Base-by-base conservation (phyloP, 2,888 invertebrate species). In the Pteria penguin region DNA sequence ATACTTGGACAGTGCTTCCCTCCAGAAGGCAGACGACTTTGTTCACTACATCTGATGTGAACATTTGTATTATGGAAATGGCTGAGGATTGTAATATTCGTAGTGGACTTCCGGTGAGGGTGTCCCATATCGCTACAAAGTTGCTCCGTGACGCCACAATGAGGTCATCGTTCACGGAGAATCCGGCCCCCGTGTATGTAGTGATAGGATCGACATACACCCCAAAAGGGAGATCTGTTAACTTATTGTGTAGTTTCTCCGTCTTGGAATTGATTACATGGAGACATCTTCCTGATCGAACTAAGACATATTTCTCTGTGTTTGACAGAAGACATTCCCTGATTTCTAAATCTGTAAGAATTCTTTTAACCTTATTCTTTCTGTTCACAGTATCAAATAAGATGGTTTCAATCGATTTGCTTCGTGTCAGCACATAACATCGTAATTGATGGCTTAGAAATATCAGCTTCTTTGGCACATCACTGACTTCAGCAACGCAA, bases 101-200 rank as follows among this genome's bases (percentile, higher is more conserved):
- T 5, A 89, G 57, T 4, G 89, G 87, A 26, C 78, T 68, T 8
- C 88, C 88, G 0, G 87, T 86, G 0, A 66, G 32, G 4, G 87
- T 78, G 54, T 84, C 79, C 90, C 90, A 90, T 32, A 90, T 83
- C n/a, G 87, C 86, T 4, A 90, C 76, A 69, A 88, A 89, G 3
- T 87, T 89, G 80, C 87, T 85, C 27, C 90, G 68, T 11, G 87
- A 81, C 1, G 87, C 90, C 2, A 90, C 84, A 5, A 90, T 79
- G 74, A 87, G 71, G 1, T 67, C 76, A 72, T 89, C 89, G 54
- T 87, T 82, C 0, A 84, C 83, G 4, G 87, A 84, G 73, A 90
- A 90, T 0, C 85, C 88, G 4, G 89, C 89, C 0, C 87, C 89
- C 4, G 83, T 83, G 75, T 89, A 90, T 2, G 79, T 78, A 1